These are phyloP conservation scores for Phalacrocorax aristotelis DNA, from an alignment of 2,113 vertebrate genomes.

Conservation along the genomic window DNA sequence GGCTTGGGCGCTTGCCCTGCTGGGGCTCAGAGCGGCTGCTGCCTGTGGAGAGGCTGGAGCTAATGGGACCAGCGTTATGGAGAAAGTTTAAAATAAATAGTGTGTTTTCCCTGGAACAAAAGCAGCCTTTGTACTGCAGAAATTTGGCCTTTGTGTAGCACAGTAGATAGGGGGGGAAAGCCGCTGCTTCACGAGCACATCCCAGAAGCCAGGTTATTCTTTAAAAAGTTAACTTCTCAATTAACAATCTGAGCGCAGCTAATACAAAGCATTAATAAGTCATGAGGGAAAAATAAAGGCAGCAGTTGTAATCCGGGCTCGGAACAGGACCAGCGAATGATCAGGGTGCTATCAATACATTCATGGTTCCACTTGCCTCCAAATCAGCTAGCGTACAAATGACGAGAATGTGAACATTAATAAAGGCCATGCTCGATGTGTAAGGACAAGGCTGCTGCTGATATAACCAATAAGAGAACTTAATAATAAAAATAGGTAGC, in stretches of 20 bases:
- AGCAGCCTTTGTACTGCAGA: not conserved
- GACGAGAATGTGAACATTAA: not conserved
- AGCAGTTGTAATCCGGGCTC: not conserved
- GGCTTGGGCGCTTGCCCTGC: not conserved
- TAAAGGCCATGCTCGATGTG: not conserved
- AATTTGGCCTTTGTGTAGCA: not conserved
- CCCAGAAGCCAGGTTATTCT: not conserved
- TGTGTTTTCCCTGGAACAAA: not conserved
- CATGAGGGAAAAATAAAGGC: not conserved
- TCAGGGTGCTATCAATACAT: not conserved
- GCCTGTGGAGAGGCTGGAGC: fast-evolving
- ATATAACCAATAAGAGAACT: not conserved
- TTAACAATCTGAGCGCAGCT: not conserved
- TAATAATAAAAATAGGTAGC: not conserved
- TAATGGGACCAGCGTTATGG: not conserved
- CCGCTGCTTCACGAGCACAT: not conserved
- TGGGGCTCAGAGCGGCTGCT: not conserved
- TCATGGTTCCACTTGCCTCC: not conserved
- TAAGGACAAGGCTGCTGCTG: not conserved
- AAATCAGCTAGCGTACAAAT: not conserved
- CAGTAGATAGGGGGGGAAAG: not conserved
- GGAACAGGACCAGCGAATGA: not conserved
- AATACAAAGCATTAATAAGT: not conserved
- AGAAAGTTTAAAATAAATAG: not conserved
- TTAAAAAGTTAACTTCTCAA: not conserved